Evolutionary conservation across 1,140 invertebrate genomes (phyloP).

Genomic region (Platyscapa corneri): DNA sequence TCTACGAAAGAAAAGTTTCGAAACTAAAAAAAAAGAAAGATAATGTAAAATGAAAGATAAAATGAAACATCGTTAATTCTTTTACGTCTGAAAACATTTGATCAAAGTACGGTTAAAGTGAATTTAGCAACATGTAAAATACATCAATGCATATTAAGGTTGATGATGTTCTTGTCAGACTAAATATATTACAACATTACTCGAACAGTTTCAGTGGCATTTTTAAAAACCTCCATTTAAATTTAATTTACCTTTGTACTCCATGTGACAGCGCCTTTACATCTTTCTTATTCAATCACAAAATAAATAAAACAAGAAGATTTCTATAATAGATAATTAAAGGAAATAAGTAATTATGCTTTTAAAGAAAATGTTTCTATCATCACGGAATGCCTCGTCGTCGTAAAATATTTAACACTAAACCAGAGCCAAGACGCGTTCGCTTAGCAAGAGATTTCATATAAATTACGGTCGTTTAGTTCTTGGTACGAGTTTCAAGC

Average conservation of each 20-base stretch:
- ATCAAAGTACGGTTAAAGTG: background rate
- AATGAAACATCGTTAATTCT: background rate
- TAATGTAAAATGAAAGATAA: background rate
- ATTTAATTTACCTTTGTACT: background rate
- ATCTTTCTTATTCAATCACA: background rate
- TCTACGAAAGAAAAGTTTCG: background rate
- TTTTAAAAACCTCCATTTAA: background rate
- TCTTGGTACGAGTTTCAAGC: constrained; percentile 6
- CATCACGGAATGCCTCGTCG: background rate
- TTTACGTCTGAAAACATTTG: constrained; percentile 2
- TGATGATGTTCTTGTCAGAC: background rate
- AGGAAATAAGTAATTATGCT: background rate
- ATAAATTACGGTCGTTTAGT: constrained; percentile 25
- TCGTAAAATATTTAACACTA: constrained; percentile 41
- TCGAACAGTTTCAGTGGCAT: background rate
- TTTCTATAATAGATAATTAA: background rate
- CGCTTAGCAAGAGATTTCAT: background rate
- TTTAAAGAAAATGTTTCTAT: constrained; percentile 30
- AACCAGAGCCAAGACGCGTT: constrained; percentile 20
- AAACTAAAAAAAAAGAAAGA: too few species aligned
- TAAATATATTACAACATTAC: background rate
- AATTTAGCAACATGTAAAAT: background rate
- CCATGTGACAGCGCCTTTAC: background rate
- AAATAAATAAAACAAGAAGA: background rate
- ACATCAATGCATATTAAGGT: background rate